Evolutionary conservation across 1,140 invertebrate genomes (phyloP), one percentile per base, ranked within the genome.

Genomic region (Teleogryllus occipitalis): DNA sequence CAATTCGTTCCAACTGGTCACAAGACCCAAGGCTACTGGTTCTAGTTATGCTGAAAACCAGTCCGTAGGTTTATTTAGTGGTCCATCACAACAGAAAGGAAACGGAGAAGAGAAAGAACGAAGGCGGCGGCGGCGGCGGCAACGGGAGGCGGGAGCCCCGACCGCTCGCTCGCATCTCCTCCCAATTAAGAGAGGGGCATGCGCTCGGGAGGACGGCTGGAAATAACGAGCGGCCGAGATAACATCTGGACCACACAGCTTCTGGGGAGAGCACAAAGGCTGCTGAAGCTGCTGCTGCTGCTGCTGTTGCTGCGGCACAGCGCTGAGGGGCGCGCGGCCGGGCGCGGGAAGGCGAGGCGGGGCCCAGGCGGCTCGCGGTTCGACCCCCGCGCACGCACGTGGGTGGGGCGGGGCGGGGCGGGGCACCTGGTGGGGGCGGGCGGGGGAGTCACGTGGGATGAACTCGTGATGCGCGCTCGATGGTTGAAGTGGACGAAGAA

Each of bases 171-270:
- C 54, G 10, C 54, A 65, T 65, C 54, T 65, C 54, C 54, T 65
- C 54, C 54, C 54, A 65, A 65, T 65, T 65, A 65, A 65, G 54
- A 14, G 54, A 65, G 54, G 27, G 54, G 54, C 54, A 65, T 65
- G 54, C 54, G 54, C 54, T 3, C 54, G 54, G 54, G 54, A 65
- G 54, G 54, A 65, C 54, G 54, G 54, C 54, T 65, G 54, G 54
- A 65, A 65, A 65, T 65, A 65, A 65, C 54, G 54, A 65, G 54
- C 54, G 10, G 10, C 54, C 10, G 10, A 65, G 54, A 65, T 65
- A 65, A 65, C 54, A 65, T 65, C 54, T 65, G 54, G 54, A 65
- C 54, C 54, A 65, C 54, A 65, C 54, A 65, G 54, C 54, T 65
- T 65, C 54, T 65, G 54, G 54, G 54, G 54, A 65, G 54, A 65